Percentiles rank a stretch among this genome's conserved stretches.
These are phyloP conservation scores for Brassicogethes aeneus DNA, from an alignment of 2,888 invertebrate genomes.

Conservation along the genomic window DNA sequence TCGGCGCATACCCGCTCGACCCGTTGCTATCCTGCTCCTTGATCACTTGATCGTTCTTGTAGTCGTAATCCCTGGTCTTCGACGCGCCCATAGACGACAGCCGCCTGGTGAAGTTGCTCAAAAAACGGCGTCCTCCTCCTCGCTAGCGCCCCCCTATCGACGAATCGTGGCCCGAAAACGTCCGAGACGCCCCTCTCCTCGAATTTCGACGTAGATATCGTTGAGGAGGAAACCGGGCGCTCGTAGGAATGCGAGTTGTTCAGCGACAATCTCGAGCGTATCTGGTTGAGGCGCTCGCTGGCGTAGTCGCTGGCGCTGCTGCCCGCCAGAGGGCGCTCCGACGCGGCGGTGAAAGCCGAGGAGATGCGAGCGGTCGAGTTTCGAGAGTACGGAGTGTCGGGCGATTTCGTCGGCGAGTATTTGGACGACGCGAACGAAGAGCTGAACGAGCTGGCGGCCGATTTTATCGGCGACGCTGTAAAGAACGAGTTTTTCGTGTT, in stretches of 20 bases:
- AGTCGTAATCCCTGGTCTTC: constrained; percentile 30
- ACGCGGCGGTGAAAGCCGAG: constrained; percentile 37
- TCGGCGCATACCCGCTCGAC: constrained; percentile 14
- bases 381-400: constrained; percentile 29
- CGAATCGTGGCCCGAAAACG: too few relatives aligned
- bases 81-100: constrained; percentile 38
- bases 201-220: too few relatives aligned
- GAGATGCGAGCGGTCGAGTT: constrained; percentile 10
- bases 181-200: too few relatives aligned
- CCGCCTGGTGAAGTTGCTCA: constrained; percentile 61
- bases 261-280: constrained; percentile 22
- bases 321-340: constrained; percentile 25
- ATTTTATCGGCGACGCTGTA: constrained; percentile 41
- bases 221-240: constrained; percentile 4
- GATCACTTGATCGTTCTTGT: constrained; percentile 33
- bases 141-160: constrained; percentile 9
- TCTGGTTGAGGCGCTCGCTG: constrained; percentile 49
- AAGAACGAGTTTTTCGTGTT: constrained; percentile 27
- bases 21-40: constrained; percentile 39
- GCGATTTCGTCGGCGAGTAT: constrained; percentile 34
- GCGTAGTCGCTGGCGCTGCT: constrained; percentile 33
- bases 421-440: too few relatives aligned
- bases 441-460: constrained; percentile 41
- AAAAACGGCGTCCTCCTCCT: constrained; percentile 52
- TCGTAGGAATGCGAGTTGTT: constrained; percentile 1